Evolutionary conservation across 2,797 vertebrate genomes (phyloP), one percentile per base, ranked within the genome.

Genomic region (Ficedula albicollis): DNA sequence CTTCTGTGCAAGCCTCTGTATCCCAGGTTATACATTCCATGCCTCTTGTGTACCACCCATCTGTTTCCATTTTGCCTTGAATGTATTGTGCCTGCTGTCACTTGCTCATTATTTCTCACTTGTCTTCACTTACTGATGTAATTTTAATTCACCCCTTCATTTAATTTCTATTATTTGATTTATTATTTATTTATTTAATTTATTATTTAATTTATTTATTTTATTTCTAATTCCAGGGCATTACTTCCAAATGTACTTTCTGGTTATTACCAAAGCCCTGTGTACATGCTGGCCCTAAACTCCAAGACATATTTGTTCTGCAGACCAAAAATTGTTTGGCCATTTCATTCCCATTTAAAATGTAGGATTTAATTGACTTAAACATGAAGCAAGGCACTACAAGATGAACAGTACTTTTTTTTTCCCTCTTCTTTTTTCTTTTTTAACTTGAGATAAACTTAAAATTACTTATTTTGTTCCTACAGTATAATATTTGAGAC

Each of bases 381-480:
- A 87, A 66, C 20, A 30, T 19, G 22, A 89, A 94, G 21, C 11
- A 59, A 68, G 77, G 23, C 34, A 55, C 48, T 67, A 22, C n/a
- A 73, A 54, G 38, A 21, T 30, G 5, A 27, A 51, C 8, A n/a
- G 8, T 26, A 11, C 1, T 27, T 23, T 25, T 26, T 48, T 34
- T 39, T 18, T 0, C 6, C 5, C 11, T 23, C 2, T 23, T 10
- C 4, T 15, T 60, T 25, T 26, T 29, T 25, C 2, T 20, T 11
- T 17, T 36, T 34, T 43, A 51, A 36, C 5, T 21, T 38, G 36
- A 22, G 39, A 51, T 66, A n/a, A 89, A 82, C 52, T 79, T n/a
- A 38, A 29, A 64, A 25, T 58, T 67, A 15, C 11, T 48, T 67
- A 56, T 46, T 34, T 66, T 44, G 23, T 88, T 23, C 8, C 15